Percentiles rank a stretch among this genome's conserved stretches.
Evolutionary conservation across 2,113 vertebrate genomes (phyloP).

Genomic region (Chlorodrepanis virens): DNA sequence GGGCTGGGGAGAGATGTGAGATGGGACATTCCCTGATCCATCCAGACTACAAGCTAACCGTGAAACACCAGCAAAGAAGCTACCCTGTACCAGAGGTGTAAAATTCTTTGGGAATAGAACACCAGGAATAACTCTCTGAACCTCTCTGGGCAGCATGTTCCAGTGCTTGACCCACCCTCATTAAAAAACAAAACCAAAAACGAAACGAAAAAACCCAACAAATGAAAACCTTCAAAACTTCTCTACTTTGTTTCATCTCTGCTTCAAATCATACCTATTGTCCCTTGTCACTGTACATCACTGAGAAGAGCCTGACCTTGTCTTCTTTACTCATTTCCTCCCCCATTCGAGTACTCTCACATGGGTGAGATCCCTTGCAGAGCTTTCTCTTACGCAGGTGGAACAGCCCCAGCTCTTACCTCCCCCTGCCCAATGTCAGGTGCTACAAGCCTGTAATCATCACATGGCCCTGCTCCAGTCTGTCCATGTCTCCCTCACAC

Average conservation of each 20-base stretch:
- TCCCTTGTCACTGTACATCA: not conserved
- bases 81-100: not conserved
- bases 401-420: not conserved
- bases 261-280: not conserved
- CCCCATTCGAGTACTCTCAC: rapidly evolving
- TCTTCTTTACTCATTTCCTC: not conserved
- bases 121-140: not conserved
- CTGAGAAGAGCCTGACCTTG: not conserved
- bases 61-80: not conserved
- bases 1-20: not conserved
- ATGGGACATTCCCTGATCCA: not conserved
- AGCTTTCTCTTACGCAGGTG: not conserved
- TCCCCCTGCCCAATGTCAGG: rapidly evolving
- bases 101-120: not conserved
- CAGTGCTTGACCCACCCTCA: not conserved
- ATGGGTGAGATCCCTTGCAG: not conserved
- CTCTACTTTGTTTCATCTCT: not conserved
- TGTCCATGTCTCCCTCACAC: not conserved
- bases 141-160: not conserved
- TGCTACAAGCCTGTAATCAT: not conserved
- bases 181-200: not conserved
- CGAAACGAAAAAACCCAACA: too few relatives aligned
- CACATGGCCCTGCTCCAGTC: not conserved
- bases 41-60: not conserved
- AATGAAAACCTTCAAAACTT: not conserved